Evolutionary conservation across 2,797 vertebrate species (phyloP).

Genomic region (Sitta carolinensis): DNA sequence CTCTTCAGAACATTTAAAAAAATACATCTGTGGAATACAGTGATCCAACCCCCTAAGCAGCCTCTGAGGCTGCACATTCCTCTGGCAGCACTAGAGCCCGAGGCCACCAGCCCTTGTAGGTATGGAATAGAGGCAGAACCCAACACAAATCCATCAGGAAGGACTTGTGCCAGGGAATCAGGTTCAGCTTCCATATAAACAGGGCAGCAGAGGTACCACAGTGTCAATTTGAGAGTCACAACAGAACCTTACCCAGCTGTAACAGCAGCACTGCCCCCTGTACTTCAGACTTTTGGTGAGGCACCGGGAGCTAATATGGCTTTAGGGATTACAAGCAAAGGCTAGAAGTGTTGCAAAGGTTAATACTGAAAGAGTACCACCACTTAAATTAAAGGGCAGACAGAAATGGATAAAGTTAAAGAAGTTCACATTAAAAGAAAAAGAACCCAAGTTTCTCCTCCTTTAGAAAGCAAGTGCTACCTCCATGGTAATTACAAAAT

Average conservation of each 20-base stretch:
- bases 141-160: neutral
- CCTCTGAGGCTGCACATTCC: neutral
- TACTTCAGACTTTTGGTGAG: neutral
- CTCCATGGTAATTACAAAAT: neutral
- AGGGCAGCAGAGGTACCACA: slow-evolving; percentile 50
- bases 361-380: neutral
- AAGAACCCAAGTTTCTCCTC: neutral
- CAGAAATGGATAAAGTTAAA: neutral
- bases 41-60: neutral
- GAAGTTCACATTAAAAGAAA: neutral
- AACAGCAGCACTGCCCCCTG: slow-evolving; percentile 37
- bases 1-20: neutral
- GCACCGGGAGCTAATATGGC: slow-evolving; percentile 64
- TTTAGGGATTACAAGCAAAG: slow-evolving; percentile 35
- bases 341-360: neutral
- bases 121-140: slow-evolving; percentile 6
- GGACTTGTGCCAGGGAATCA: neutral
- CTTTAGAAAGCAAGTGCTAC: neutral
- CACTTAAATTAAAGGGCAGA: neutral
- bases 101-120: neutral
- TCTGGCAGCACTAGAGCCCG: neutral
- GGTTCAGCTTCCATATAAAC: slow-evolving; percentile 15
- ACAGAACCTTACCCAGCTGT: neutral
- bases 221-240: neutral
- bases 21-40: neutral